Evolutionary conservation across 2,113 vertebrate genomes (phyloP).

Genomic region (Acanthisitta chloris): DNA sequence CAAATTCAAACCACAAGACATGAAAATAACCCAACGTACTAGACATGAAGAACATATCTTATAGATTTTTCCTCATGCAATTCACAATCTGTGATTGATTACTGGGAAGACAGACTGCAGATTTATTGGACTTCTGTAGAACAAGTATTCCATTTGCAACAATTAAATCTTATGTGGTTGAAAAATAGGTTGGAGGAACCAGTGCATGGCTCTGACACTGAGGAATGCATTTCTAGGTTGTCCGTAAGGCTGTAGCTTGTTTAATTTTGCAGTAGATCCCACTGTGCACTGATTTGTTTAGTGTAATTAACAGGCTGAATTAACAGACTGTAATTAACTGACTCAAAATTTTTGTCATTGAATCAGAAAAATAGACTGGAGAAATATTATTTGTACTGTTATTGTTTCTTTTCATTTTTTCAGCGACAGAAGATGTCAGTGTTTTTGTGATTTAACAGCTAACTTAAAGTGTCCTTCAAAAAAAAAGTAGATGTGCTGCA

Average conservation of each 20-base stretch:
- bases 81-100: constrained; percentile 83
- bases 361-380: constrained; percentile 3
- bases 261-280: not conserved
- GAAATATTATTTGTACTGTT: not conserved
- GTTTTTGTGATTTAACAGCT: not conserved
- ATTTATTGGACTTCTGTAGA: constrained; percentile 90
- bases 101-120: constrained; percentile 81
- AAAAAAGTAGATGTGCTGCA: not conserved
- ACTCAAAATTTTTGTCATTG: not conserved
- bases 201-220: constrained; percentile 61
- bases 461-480: not conserved
- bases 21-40: constrained; percentile 85
- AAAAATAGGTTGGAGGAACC: constrained; percentile 72
- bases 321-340: too few relatives aligned
- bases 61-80: constrained; percentile 82
- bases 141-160: constrained; percentile 90
- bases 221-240: constrained; percentile 60
- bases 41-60: constrained; percentile 80
- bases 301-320: not conserved
- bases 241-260: not conserved
- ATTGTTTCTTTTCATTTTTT: not conserved
- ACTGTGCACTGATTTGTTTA: constrained; percentile 1
- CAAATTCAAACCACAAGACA: constrained; percentile 93
- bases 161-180: constrained; percentile 81
- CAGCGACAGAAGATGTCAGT: not conserved